Evolutionary conservation across 1,140 invertebrate species (phyloP).

Genomic region (Lordiphosa mommai): DNA sequence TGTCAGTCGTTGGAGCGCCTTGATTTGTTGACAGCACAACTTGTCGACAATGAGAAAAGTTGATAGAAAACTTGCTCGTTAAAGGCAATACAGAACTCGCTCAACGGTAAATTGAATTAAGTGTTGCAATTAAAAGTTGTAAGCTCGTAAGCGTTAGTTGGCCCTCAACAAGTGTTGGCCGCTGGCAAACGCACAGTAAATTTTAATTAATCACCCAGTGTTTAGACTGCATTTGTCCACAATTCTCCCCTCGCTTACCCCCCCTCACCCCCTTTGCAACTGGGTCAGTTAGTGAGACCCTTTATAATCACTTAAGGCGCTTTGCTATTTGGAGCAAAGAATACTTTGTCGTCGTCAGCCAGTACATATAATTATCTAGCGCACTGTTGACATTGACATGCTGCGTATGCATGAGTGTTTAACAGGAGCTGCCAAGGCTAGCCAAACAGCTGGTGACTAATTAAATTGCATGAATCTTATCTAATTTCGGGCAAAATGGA

Average conservation of each 20-base stretch:
- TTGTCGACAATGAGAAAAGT: conserved; percentile 21
- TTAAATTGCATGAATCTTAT: conserved; percentile 65
- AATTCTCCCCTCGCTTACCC: neutral
- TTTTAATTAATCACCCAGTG: conserved; percentile 39
- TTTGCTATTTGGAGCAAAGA: conserved; percentile 60
- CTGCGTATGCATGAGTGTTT: conserved; percentile 62
- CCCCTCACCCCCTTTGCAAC: conserved; percentile 8
- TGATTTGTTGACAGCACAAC: conserved; percentile 46
- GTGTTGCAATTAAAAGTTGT: conserved; percentile 12
- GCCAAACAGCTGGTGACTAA: conserved; percentile 51
- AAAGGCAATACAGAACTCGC: neutral
- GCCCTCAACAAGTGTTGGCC: conserved; percentile 15
- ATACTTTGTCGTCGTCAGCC: conserved; percentile 19
- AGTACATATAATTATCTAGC: conserved; percentile 58
- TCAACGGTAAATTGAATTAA: conserved; percentile 21
- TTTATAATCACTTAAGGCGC: conserved; percentile 55
- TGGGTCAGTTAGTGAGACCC: conserved; percentile 42
- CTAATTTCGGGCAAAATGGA: conserved; percentile 42
- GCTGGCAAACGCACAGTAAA: conserved; percentile 7
- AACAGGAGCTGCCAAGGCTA: conserved; percentile 4
- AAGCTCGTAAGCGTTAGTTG: conserved; percentile 4
- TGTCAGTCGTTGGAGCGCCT: conserved; percentile 45
- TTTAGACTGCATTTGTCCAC: neutral
- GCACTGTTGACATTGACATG: conserved; percentile 68
- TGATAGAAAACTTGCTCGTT: conserved; percentile 6